Base-by-base conservation (phyloP, 2,113 vertebrate species). In the Dinomys branickii region DNA sequence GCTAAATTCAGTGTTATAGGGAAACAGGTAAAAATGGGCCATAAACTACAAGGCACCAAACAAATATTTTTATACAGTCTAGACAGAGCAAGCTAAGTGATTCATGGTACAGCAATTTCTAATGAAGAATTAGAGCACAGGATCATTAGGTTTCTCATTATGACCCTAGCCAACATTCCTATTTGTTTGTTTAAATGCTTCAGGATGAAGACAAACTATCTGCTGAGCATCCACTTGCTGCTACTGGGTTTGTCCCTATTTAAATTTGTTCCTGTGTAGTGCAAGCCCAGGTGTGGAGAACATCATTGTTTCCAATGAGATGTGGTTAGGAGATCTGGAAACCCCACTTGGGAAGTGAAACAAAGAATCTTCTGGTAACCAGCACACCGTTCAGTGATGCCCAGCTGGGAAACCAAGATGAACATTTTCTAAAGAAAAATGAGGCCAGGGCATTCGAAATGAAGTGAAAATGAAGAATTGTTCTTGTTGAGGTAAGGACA, bases 1-100 rank as follows among this genome's bases (percentile, higher is more conserved):
- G 88, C 65, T 97, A 88, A 96, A 85, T 95, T 95, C 77, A 85
- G 88, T 30, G n/a, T 14, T 83, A 19, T 22, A 33, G 56, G 67
- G 50, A 90, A 92, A 77, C 7, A 82, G 10, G 61, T 83, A 80
- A 92, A 92, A 96, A 90, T 56, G 28, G 1, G 0, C 54, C 33
- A 92, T 80, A 75, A 88, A 67, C 22, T 89, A 67, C 11, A 75
- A 83, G 95, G 61, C 12, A 65, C 61, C 41, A 91, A 92, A 94
- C 7, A 92, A 50, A 50, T 35, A 94, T 71, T 90, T 96, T 96
- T 77, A 86, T 59, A 58, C 9, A 44, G 71, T 69, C 41, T 88
- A 63, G n/a, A 91, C n/a, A 93, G 7, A 86, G 54, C 3, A 94
- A 78, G 92, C 38, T 88, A 58, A 95, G 24, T 67, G 67, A 85